Evolutionary conservation across 2,113 vertebrate genomes (phyloP).

Genomic region (Willisornis vidua): DNA sequence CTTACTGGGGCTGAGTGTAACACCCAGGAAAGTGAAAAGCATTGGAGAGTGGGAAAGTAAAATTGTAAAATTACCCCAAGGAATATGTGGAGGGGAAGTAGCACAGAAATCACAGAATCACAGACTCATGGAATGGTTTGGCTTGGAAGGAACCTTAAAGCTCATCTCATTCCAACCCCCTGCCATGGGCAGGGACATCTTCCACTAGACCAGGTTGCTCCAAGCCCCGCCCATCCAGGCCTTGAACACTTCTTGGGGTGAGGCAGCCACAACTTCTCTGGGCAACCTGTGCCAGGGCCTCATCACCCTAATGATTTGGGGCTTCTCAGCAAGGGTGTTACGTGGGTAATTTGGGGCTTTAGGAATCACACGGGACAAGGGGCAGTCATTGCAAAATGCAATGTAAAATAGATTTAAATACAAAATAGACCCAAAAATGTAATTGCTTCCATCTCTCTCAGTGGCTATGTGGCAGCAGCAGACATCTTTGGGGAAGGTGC

Average conservation of each 20-base stretch:
- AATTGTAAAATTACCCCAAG: not conserved
- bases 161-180: accelerated
- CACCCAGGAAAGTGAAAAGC: not conserved
- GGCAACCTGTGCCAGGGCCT: not conserved
- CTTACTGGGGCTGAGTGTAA: not conserved
- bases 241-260: not conserved
- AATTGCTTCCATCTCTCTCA: not conserved
- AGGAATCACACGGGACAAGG: not conserved
- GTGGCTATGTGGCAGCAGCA: not conserved
- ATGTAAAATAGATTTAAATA: not conserved
- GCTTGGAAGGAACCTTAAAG: not conserved
- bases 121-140: not conserved
- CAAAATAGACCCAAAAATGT: not conserved
- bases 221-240: accelerated
- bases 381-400: not conserved
- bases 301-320: not conserved
- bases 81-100: not conserved
- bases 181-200: not conserved
- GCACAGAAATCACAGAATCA: not conserved
- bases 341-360: not conserved
- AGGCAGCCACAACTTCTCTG: not conserved
- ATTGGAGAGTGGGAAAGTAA: not conserved
- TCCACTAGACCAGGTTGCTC: not conserved
- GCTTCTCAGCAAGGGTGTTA: not conserved
- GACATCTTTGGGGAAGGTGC: not conserved